Evolutionary conservation across 2,888 invertebrate species (phyloP).

Genomic region (Agrotis segetum): DNA sequence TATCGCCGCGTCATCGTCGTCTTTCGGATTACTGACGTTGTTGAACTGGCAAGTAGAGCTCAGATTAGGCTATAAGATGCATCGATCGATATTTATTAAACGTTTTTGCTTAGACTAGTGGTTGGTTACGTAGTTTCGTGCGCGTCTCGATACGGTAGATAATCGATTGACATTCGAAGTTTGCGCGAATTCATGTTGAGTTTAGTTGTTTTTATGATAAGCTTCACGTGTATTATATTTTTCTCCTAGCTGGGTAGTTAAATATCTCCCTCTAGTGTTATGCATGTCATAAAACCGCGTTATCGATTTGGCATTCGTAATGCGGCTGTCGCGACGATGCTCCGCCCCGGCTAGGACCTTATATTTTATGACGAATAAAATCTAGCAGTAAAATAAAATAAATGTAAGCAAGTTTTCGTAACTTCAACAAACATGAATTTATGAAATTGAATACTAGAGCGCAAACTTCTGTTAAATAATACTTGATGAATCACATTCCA

Average conservation of each 20-base stretch:
- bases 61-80: constrained; percentile 36
- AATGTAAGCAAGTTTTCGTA: constrained; percentile 24
- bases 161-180: constrained; percentile 39
- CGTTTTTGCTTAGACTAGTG: constrained; percentile 48
- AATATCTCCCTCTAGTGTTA: constrained; percentile 3
- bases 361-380: constrained; percentile 28
- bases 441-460: constrained; percentile 21
- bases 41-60: constrained; percentile 53
- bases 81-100: constrained; percentile 38
- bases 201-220: constrained; percentile 26
- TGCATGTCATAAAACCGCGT: constrained; percentile 14
- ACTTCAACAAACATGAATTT: constrained; percentile 28
- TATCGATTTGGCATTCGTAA: constrained; percentile 28
- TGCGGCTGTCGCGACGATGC: neutral
- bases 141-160: constrained; percentile 40
- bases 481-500: constrained; percentile 29
- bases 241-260: constrained; percentile 6
- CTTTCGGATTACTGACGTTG: constrained; percentile 39
- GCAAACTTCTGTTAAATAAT: constrained; percentile 31
- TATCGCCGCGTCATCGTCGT: constrained; percentile 37
- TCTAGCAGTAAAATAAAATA: constrained; percentile 18
- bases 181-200: constrained; percentile 36
- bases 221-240: constrained; percentile 1
- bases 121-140: constrained; percentile 54
- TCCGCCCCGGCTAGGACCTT: neutral